A percentile compares a stretch with the other conserved stretches of the same genome.
Conservation (phyloP, 2,797 vertebrate genomes). For the Ctenopoma kingsleyae region DNA sequence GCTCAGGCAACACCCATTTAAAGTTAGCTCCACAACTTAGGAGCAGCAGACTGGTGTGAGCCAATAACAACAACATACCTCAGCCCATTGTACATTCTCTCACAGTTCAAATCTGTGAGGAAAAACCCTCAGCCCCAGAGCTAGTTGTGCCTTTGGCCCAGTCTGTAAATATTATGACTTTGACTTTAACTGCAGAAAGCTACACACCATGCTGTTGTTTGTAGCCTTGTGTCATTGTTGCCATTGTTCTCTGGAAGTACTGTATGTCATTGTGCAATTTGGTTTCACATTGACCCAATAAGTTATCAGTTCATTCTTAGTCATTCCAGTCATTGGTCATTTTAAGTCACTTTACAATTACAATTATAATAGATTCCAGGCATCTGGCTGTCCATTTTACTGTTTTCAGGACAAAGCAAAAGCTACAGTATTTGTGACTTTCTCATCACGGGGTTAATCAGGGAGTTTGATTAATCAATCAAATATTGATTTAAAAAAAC, state of each 20-base stretch:
- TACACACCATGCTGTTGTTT: slow-evolving; percentile 47
- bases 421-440: no score
- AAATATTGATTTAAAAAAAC: no score
- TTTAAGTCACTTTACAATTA: not conserved
- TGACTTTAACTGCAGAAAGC: slow-evolving; percentile 49
- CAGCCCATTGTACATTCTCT: slow-evolving; percentile 57
- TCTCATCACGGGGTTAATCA: no score
- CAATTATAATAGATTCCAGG: not conserved
- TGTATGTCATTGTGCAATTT: slow-evolving; percentile 2
- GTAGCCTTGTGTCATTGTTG: slow-evolving; percentile 8
- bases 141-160: slow-evolving; percentile 51
- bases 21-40: slow-evolving; percentile 63
- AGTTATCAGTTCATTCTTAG: not conserved
- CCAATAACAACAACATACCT: slow-evolving; percentile 71
- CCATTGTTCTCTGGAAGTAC: slow-evolving; percentile 26
- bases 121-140: slow-evolving; percentile 23
- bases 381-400: not conserved
- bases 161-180: slow-evolving; percentile 58
- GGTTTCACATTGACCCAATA: slow-evolving; percentile 12
- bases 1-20: slow-evolving; percentile 63
- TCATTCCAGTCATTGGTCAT: not conserved
- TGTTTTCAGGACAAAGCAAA: no score
- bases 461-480: no score
- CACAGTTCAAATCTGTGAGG: slow-evolving; percentile 55
- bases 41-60: slow-evolving; percentile 60